phyloP scores from a whole-genome alignment of 2,797 vertebrate genomes.

The Nothura maculosa region DNA sequence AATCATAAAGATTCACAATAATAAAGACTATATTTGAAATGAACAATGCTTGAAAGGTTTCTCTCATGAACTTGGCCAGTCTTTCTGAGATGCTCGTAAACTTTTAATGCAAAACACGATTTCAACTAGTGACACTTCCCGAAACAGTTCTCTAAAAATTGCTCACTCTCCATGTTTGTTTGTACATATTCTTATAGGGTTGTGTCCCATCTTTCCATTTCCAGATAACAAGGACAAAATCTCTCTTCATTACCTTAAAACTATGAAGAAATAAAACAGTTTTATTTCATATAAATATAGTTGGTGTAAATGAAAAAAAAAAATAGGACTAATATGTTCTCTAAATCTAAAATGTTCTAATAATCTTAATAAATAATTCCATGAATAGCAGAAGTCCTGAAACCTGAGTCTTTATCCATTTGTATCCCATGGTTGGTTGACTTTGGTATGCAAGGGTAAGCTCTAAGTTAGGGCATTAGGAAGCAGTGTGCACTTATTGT shows the following conservation, averaged over 20 bases:
- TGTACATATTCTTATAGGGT: not conserved
- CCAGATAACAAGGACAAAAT: not conserved
- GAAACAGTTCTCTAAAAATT: not conserved
- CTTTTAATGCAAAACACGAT: not conserved
- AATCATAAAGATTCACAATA: not conserved
- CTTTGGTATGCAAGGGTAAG: not conserved
- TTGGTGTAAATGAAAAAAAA: not conserved
- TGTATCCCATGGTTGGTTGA: not conserved
- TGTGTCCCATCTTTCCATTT: not conserved
- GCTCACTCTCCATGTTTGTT: not conserved
- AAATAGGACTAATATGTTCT: not conserved
- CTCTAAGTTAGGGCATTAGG: not conserved
- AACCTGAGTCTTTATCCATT: not conserved
- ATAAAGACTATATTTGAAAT: not conserved
- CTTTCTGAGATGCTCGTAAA: not conserved
- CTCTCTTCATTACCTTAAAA: not conserved
- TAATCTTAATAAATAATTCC: not conserved
- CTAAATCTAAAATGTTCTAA: constrained; percentile 12
- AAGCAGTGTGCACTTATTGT: not conserved
- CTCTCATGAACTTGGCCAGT: not conserved
- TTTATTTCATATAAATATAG: not conserved
- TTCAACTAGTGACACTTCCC: not conserved
- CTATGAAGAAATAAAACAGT: not conserved
- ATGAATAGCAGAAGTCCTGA: not conserved
- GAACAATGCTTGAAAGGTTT: not conserved